A percentile compares a stretch with the other conserved stretches of the same genome.
Evolutionary conservation across 2,113 vertebrate species (phyloP).

Genomic region (Bambusicola thoracicus): DNA sequence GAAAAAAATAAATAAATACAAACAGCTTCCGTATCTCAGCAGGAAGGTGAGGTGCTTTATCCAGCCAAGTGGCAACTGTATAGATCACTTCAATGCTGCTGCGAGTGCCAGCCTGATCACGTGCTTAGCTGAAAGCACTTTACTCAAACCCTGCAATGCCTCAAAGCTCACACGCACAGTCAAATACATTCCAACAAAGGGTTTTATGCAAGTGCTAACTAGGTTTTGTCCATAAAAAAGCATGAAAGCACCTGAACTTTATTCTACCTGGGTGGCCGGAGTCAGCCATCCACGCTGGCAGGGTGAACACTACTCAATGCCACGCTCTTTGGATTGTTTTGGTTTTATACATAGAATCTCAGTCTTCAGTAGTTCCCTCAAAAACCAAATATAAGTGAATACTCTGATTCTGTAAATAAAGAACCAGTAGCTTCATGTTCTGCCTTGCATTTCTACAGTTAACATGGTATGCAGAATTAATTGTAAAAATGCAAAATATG

Average conservation of each 20-base stretch:
- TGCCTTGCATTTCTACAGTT: neutral
- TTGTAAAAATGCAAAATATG: neutral
- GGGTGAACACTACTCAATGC: neutral
- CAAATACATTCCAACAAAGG: neutral
- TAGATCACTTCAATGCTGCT: neutral
- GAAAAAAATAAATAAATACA: neutral
- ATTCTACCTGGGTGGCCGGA: accelerated
- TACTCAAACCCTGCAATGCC: neutral
- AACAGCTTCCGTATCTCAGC: neutral
- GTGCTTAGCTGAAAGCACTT: accelerated
- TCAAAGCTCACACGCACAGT: neutral
- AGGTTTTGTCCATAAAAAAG: neutral
- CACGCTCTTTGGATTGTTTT: neutral
- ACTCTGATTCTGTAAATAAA: neutral
- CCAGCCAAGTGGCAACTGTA: neutral
- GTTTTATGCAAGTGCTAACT: neutral
- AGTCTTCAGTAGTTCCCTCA: neutral
- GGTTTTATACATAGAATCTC: neutral
- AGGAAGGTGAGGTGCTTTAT: neutral
- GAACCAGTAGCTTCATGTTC: neutral
- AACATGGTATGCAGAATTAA: neutral
- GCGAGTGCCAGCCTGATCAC: accelerated
- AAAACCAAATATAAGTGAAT: neutral
- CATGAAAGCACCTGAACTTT: neutral
- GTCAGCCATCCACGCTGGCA: neutral